These are phyloP conservation scores for Ichneumoninae sp. DNA, from an alignment of 2,888 invertebrate species.

Conservation along the genomic window DNA sequence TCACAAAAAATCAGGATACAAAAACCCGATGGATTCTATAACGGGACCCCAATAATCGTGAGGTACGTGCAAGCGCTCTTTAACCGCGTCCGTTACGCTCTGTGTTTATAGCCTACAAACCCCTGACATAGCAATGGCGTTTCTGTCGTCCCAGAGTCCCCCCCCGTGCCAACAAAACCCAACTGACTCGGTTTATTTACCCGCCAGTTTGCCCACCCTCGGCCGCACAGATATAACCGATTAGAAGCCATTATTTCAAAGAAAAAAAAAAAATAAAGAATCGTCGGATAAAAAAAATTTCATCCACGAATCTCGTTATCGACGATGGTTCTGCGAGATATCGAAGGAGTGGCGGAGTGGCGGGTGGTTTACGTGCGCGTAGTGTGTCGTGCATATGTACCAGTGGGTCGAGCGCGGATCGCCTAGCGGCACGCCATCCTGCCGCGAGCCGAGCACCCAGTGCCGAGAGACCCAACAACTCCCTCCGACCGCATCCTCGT, in stretches of 20 bases:
- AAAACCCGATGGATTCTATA: constrained; percentile 78
- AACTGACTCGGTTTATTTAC: constrained; percentile 52
- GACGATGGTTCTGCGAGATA: constrained; percentile 48
- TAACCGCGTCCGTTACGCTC: constrained; percentile 69
- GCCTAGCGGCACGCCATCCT: constrained; percentile 82
- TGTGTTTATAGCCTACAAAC: constrained; percentile 83
- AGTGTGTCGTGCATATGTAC: constrained; percentile 64
- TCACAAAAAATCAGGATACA: constrained; percentile 78
- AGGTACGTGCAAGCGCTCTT: constrained; percentile 69
- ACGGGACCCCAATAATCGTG: constrained; percentile 78
- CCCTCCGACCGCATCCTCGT: constrained; percentile 49
- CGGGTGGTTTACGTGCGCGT: constrained; percentile 68
- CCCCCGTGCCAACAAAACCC: constrained; percentile 67
- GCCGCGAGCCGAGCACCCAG: constrained; percentile 70
- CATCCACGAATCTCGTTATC: constrained; percentile 40
- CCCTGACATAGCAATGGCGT: constrained; percentile 83
- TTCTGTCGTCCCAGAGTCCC: constrained; percentile 73
- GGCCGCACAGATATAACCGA: not conserved
- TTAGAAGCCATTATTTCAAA: not conserved
- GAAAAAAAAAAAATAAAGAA: not conserved
- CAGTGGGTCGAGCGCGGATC: constrained; percentile 67
- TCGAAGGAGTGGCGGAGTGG: constrained; percentile 62
- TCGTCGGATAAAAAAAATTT: constrained; percentile 21
- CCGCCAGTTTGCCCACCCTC: constrained; percentile 30
- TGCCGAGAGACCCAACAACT: constrained; percentile 61